Evolutionary conservation across 37 sponge, comb jelly and placozoan species (phyloP), one percentile per base, ranked within the genome.

Genomic region (Axinella damicornis): DNA sequence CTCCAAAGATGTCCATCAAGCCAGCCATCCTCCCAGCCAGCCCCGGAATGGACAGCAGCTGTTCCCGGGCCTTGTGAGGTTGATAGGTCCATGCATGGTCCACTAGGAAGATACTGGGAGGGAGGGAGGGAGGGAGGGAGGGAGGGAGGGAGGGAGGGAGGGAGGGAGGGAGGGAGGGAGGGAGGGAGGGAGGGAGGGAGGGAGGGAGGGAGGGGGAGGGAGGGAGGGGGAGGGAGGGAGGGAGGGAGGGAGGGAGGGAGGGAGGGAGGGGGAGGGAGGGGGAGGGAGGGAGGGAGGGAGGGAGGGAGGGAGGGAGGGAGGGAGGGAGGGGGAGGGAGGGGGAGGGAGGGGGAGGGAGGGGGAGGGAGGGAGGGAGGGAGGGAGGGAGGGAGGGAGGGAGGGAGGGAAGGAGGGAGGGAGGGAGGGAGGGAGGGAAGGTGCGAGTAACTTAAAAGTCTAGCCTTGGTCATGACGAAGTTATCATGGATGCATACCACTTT

Each of bases 81-180:
- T 95, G 80, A 65, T 79, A 98, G 0, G 95, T 95, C 98, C 98
- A 98, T 0, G 95, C 93, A 77, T 98, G 98, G 59, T 98, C 98
- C 31, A 98, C 80, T 55, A 98, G 73, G 66, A 93, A 98, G 4
- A 98, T 73, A 65, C 93, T 94, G 72, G 54, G 28, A 16, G 31
- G 31, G 31, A 28, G 31, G 21, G 25, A 27, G 25, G 68, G 31
- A 22, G 21, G 15, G 13, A 15, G 67, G 21, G 31, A 65, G 24
- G 13, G 67, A 15, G 31, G 30, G 36, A 13, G 34, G 17, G 17
- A 70, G 22, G n/a, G n/a, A n/a, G n/a, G n/a, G n/a, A n/a, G n/a
- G n/a, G n/a, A n/a, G n/a, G n/a, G n/a, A n/a, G n/a, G n/a, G n/a
- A n/a, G n/a, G n/a, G n/a, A n/a, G n/a, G n/a, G n/a, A n/a, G 53